Evolutionary conservation across 2,888 invertebrate species (phyloP).

Genomic region (Creontiades dilutus): DNA sequence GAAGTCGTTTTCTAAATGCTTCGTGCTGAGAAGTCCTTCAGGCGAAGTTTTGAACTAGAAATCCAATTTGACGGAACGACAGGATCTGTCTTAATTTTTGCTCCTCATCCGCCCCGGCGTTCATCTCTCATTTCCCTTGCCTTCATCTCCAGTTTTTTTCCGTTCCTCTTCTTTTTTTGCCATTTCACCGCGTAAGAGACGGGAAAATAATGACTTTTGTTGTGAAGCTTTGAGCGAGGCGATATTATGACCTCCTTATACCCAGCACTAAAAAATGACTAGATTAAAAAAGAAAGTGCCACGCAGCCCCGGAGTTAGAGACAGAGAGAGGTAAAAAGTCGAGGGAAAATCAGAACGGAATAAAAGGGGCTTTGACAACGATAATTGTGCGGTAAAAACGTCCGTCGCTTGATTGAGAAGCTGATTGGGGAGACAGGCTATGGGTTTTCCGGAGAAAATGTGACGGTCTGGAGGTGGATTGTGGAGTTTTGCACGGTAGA

Average conservation of each 20-base stretch:
- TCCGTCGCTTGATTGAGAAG: conserved; percentile 29
- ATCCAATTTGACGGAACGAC: conserved; percentile 25
- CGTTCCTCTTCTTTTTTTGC: background rate
- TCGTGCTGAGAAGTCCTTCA: background rate
- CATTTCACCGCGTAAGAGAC: background rate
- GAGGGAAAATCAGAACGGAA: background rate
- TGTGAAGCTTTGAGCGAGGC: conserved; percentile 3
- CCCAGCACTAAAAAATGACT: background rate
- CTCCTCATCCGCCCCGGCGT: background rate
- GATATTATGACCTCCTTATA: background rate
- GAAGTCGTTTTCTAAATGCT: background rate
- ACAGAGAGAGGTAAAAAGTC: background rate
- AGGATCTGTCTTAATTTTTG: conserved; percentile 9
- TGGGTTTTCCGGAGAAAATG: background rate
- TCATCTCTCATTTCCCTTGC: conserved; percentile 20
- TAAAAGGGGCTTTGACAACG: background rate
- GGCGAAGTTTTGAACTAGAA: background rate
- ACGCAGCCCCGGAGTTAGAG: background rate
- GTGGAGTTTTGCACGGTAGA: background rate
- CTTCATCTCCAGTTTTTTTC: conserved; percentile 10
- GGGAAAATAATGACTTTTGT: conserved; percentile 23
- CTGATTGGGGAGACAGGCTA: conserved; percentile 26
- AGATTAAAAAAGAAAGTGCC: conserved; percentile 14
- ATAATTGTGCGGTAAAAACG: conserved; percentile 42
- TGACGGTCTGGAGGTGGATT: background rate